A percentile compares a stretch with the other conserved stretches of the same genome.
These are phyloP conservation scores for Halichoeres trimaculatus DNA, from an alignment of 2,113 vertebrate genomes.

Conservation along the genomic window DNA sequence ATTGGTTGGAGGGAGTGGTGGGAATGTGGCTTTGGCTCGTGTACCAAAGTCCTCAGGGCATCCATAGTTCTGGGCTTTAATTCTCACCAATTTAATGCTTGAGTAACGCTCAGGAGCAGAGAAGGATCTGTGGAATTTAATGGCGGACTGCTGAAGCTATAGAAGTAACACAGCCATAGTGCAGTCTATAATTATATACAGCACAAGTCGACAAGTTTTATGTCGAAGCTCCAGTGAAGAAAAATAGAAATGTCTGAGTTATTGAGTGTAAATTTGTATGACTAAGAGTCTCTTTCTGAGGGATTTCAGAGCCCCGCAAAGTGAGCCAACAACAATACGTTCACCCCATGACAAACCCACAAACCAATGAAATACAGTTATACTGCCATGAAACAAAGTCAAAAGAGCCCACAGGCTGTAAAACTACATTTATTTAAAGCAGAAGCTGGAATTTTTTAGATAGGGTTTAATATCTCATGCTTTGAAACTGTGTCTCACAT, in stretches of 20 bases:
- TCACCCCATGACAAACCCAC: background rate
- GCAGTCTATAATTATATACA: too few species aligned
- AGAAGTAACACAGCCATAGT: background rate
- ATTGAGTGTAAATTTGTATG: background rate
- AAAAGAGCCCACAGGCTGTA: too few species aligned
- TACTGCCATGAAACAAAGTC: background rate
- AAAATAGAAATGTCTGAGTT: background rate
- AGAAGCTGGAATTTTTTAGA: too few species aligned
- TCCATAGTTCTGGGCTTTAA: slow-evolving; percentile 43
- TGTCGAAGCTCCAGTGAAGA: background rate
- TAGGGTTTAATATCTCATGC: too few species aligned
- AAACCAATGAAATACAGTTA: background rate
- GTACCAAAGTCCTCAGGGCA: slow-evolving; percentile 50
- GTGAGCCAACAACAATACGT: background rate
- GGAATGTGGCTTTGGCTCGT: slow-evolving; percentile 27
- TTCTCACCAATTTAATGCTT: slow-evolving; percentile 14
- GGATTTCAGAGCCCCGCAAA: background rate
- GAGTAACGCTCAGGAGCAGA: slow-evolving; percentile 10
- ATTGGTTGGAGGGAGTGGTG: slow-evolving; percentile 50
- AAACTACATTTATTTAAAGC: too few species aligned
- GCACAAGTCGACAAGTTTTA: background rate
- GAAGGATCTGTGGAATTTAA: slow-evolving; percentile 3
- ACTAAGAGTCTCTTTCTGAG: background rate
- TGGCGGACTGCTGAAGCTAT: background rate
- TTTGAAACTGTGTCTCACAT: too few species aligned